Conservation (phyloP, 2,113 vertebrate genomes). For the Rhinoderma darwinii region DNA sequence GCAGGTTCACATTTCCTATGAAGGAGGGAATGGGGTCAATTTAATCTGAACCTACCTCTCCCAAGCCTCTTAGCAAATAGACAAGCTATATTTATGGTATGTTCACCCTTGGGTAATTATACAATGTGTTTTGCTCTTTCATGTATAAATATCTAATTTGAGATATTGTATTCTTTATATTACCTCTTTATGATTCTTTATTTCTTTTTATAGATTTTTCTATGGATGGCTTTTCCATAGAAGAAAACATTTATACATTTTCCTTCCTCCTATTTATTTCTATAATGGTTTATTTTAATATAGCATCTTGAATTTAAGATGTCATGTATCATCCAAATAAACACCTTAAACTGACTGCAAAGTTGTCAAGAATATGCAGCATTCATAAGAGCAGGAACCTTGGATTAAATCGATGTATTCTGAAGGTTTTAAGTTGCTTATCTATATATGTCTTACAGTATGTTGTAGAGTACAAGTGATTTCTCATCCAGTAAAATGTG, state of each 20-base stretch:
- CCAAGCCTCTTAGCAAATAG: no score
- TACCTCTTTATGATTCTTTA: no score
- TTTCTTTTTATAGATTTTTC: no score
- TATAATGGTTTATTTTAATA: background rate
- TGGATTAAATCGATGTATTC: background rate
- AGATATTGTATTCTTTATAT: no score
- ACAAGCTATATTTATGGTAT: background rate
- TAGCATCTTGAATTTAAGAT: background rate
- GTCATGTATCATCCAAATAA: background rate
- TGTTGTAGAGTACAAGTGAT: background rate
- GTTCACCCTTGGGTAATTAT: background rate
- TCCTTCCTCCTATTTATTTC: background rate
- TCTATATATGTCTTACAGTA: background rate
- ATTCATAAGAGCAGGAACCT: background rate
- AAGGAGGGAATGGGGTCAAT: no score
- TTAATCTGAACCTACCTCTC: no score
- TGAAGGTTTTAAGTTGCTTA: background rate
- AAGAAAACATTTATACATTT: no score
- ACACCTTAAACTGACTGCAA: no score
- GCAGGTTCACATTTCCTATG: no score
- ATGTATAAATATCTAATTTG: no score
- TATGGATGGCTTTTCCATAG: no score
- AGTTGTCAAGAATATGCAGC: background rate
- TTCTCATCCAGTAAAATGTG: background rate
- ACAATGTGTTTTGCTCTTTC: no score